A percentile compares a stretch with the other conserved stretches of the same genome.
phyloP scores from a whole-genome alignment of 23 tunicate genomes.

The Ciona savignyi region DNA sequence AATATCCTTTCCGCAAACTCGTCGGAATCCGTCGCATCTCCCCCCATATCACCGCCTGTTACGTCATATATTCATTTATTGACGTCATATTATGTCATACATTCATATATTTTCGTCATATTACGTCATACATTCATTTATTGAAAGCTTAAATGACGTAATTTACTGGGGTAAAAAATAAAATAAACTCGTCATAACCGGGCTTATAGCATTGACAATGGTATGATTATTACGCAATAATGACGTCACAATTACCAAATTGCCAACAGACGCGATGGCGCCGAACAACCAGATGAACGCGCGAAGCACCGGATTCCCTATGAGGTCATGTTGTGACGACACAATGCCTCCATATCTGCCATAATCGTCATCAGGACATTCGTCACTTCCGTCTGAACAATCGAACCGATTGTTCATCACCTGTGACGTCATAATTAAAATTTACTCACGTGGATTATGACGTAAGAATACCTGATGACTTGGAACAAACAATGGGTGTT shows the following conservation, averaged over 20 bases:
- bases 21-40: not conserved
- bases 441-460: not conserved
- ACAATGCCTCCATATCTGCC: constrained; percentile 1
- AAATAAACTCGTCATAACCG: no score
- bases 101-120: no score
- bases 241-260: constrained; percentile 31
- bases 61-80: not conserved
- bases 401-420: constrained; percentile 52
- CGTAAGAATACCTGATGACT: constrained; percentile 4
- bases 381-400: constrained; percentile 85
- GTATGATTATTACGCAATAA: no score
- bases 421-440: constrained; percentile 13
- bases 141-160: no score
- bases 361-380: constrained; percentile 36
- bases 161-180: no score
- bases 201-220: no score
- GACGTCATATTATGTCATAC: no score
- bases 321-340: constrained; percentile 39
- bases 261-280: constrained; percentile 43
- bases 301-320: constrained; percentile 46
- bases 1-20: constrained; percentile 3
- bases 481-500: constrained; percentile 1
- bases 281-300: constrained; percentile 63
- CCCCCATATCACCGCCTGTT: not conserved
- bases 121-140: no score